Conservation (phyloP, 2,113 vertebrate species). For the Megalops atlanticus region DNA sequence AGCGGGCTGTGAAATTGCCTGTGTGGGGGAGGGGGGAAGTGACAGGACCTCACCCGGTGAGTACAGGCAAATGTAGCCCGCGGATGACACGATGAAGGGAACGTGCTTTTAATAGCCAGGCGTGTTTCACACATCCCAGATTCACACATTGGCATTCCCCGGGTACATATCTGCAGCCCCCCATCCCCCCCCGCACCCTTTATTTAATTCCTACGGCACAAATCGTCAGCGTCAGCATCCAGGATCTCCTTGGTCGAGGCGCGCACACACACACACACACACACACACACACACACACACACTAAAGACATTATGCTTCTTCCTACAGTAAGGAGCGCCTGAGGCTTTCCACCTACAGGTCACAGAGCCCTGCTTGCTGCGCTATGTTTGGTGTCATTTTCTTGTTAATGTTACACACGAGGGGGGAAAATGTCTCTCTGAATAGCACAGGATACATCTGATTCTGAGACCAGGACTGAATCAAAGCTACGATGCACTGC, state of each 20-base stretch:
- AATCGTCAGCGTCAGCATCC: slow-evolving; percentile 60
- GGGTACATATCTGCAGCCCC: slow-evolving; percentile 44
- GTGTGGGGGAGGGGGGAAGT: no score
- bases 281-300: slow-evolving; percentile 16
- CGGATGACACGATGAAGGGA: slow-evolving; percentile 65
- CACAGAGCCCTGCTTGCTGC: neutral
- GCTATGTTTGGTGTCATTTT: neutral
- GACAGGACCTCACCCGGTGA: slow-evolving; percentile 31
- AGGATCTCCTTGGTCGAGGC: slow-evolving; percentile 54
- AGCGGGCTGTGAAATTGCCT: no score
- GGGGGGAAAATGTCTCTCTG: neutral
- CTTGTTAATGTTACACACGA: neutral
- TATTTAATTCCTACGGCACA: slow-evolving; percentile 46
- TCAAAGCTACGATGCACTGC: neutral
- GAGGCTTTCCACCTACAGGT: neutral
- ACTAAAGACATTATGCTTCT: neutral
- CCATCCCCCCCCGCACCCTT: slow-evolving; percentile 37
- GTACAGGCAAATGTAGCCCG: slow-evolving; percentile 44
- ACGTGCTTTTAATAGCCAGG: slow-evolving; percentile 59
- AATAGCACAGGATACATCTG: neutral
- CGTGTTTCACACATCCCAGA: slow-evolving; percentile 65
- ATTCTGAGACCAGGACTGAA: neutral
- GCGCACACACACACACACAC: slow-evolving; percentile 46
- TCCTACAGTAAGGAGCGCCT: neutral
- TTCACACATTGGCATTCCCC: slow-evolving; percentile 57